Conservation (phyloP, 1,140 invertebrate genomes). For the Pteromalus puparum region DNA sequence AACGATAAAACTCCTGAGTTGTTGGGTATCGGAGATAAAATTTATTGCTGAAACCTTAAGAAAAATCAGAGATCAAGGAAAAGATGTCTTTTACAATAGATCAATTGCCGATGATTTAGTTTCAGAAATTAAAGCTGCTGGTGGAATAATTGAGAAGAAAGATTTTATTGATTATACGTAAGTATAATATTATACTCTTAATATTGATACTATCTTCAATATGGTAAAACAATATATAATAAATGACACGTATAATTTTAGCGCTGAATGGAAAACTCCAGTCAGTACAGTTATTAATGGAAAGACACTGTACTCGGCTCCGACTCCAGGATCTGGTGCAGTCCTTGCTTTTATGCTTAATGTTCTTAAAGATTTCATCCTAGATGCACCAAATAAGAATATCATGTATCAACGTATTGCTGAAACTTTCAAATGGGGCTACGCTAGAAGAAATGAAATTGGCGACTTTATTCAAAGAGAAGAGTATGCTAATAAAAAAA, state of each 20-base stretch:
- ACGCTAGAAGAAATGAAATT: slow-evolving; percentile 87
- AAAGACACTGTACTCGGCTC: slow-evolving; percentile 81
- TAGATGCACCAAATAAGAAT: slow-evolving; percentile 57
- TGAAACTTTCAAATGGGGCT: slow-evolving; percentile 95
- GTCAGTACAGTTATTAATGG: slow-evolving; percentile 74
- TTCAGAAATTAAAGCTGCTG: slow-evolving; percentile 80
- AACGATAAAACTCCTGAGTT: neutral
- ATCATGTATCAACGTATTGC: slow-evolving; percentile 85
- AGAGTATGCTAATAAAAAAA: neutral
- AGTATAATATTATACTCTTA: neutral
- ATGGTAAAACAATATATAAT: too few relatives aligned
- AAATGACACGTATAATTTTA: slow-evolving; percentile 57
- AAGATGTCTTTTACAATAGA: slow-evolving; percentile 81
- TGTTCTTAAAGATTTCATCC: slow-evolving; percentile 81
- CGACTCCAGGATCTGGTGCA: slow-evolving; percentile 88
- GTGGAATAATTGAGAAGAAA: slow-evolving; percentile 85
- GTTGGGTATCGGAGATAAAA: slow-evolving; percentile 77
- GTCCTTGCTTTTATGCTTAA: slow-evolving; percentile 88
- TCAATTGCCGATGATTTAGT: slow-evolving; percentile 80
- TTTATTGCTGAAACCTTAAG: slow-evolving; percentile 85
- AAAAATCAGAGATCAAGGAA: slow-evolving; percentile 79
- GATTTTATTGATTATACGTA: slow-evolving; percentile 82
- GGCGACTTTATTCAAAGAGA: slow-evolving; percentile 80
- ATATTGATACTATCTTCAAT: neutral
- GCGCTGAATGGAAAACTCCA: slow-evolving; percentile 78